Conservation (phyloP, 1,140 invertebrate genomes). For the Tyrophagus putrescentiae region DNA sequence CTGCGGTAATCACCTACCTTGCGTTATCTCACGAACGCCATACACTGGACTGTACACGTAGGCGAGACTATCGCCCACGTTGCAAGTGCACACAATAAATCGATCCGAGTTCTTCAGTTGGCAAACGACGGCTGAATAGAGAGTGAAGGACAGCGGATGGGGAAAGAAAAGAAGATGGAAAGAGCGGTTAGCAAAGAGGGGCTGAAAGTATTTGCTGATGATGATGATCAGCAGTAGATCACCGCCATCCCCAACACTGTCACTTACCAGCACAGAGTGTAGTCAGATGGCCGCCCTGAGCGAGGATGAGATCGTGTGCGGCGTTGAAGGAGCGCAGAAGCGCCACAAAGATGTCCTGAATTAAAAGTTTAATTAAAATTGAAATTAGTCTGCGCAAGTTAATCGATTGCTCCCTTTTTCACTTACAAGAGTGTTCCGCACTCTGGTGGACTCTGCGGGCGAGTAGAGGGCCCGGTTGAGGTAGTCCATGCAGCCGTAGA, state of each 20-base stretch:
- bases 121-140: slow-evolving; percentile 55
- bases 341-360: slow-evolving; percentile 59
- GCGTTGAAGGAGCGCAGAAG: slow-evolving; percentile 67
- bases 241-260: no score
- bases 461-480: slow-evolving; percentile 59
- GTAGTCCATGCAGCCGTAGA: slow-evolving; percentile 71
- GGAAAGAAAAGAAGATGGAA: slow-evolving; percentile 13
- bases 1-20: slow-evolving; percentile 38
- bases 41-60: slow-evolving; percentile 65
- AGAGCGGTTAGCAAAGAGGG: not conserved
- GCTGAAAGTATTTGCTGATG: not conserved
- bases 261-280: slow-evolving; percentile 42
- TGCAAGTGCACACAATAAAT: slow-evolving; percentile 71
- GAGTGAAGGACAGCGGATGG: not conserved
- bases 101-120: slow-evolving; percentile 43
- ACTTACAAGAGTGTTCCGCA: slow-evolving; percentile 36
- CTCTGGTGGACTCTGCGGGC: slow-evolving; percentile 28
- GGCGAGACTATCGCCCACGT: slow-evolving; percentile 75
- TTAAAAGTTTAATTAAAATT: slow-evolving; percentile 20
- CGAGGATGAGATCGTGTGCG: slow-evolving; percentile 69
- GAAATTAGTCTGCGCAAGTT: not conserved
- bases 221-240: no score
- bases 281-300: slow-evolving; percentile 69
- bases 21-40: slow-evolving; percentile 55
- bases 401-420: slow-evolving; percentile 3